Conservation (phyloP, 2,888 invertebrate genomes). For the Anagyrus pseudococci region DNA sequence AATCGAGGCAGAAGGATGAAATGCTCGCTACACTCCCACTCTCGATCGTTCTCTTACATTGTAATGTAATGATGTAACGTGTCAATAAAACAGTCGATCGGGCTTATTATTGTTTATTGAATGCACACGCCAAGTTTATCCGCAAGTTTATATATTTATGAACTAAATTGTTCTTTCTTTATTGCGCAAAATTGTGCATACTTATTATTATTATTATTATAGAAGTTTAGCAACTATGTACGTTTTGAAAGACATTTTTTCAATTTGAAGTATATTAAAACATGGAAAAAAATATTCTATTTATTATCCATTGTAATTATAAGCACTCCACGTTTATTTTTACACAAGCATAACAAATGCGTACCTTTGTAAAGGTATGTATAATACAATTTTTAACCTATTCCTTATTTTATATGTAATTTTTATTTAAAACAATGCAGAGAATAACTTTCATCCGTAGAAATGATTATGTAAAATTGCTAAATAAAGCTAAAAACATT, state of each 20-base stretch:
- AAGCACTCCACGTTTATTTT: conserved; percentile 20
- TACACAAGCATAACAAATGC: no score
- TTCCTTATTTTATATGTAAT: no score
- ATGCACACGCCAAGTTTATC: conserved; percentile 32
- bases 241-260: conserved; percentile 35
- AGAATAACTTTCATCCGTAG: no score
- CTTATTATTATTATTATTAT: conserved; percentile 21
- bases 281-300: conserved; percentile 16
- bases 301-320: conserved; percentile 28
- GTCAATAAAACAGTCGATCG: conserved; percentile 30
- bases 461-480: conserved; percentile 19
- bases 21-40: conserved; percentile 24
- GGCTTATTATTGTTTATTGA: conserved; percentile 25
- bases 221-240: conserved; percentile 34
- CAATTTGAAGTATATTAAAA: conserved; percentile 37
- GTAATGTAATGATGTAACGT: conserved; percentile 32
- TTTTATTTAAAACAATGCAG: no score
- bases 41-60: conserved; percentile 36
- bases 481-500: conserved; percentile 29
- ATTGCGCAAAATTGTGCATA: conserved; percentile 28
- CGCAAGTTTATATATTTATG: conserved; percentile 31
- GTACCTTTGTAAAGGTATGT: no score
- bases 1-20: not conserved
- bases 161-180: conserved; percentile 28
- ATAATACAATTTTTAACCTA: conserved; percentile 31